Base-by-base conservation (phyloP, 2,113 vertebrate genomes). In the Gymnobelideus leadbeateri region DNA sequence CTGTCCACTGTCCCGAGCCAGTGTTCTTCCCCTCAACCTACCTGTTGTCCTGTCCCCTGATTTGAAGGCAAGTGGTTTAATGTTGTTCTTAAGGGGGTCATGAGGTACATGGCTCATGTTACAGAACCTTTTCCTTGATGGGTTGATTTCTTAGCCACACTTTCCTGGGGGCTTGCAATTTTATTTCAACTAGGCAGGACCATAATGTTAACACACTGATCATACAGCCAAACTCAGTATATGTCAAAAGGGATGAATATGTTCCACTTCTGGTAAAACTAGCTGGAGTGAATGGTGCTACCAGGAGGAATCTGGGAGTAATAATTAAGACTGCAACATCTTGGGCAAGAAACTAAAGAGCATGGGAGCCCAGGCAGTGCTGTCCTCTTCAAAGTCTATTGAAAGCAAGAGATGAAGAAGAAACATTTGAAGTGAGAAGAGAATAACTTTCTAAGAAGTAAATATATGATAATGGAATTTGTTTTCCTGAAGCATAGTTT, bases 361-460 rank as follows among this genome's bases (percentile, higher is more conserved):
- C 55, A 37, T 68, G 31, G 31, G 61, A 68, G 12, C 31, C 31
- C 31, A 37, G 1, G 61, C 61, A 68, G 11, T 21, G 37, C 4
- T 21, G 12, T 14, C 4, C 7, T 43, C 10, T 84, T n/a, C 89
- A 26, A 84, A n/a, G 43, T 93, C 77, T 90, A 46, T 49, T 24
- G 54, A 95, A 92, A 89, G 93, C 52, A 94, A 96, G 89, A 57
- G 37, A 89, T 92, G 89, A 47, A 94, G 54, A 91, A 9, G 89
- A 51, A 96, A 91, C n/a, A 47, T 2, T 77, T 7, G 55, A 11
- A 43, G 43, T 89, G 23, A 47, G 49, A 92, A 84, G 49, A 43
- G 12, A 14, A 84, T 68, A 47, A 24, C 50, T 77, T 8, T 43
- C 68, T 43, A 23, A 43, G 2, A 23, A 43, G n/a, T 23, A 43